phyloP scores from a whole-genome alignment of 2,113 vertebrate genomes.

The Microtus pennsylvanicus region DNA sequence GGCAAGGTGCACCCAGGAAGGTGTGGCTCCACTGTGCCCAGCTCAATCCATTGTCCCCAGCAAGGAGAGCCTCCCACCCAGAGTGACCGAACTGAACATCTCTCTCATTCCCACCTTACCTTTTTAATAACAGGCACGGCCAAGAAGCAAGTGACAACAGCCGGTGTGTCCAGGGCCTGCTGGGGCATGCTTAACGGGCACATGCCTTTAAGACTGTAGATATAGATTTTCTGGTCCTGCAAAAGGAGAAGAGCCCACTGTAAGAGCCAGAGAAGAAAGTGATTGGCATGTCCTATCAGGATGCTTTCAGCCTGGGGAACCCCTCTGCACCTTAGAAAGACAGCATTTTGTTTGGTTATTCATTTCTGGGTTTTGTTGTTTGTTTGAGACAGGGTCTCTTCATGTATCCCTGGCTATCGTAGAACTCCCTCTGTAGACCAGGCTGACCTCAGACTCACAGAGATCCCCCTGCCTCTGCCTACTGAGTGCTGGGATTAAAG shows the following conservation, averaged over 20 bases:
- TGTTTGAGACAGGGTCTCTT: neutral
- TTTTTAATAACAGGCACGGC: slow-evolving; percentile 91
- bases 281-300: neutral
- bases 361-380: neutral
- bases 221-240: slow-evolving; percentile 96
- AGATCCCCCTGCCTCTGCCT: neutral
- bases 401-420: neutral
- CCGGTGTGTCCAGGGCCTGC: slow-evolving; percentile 92
- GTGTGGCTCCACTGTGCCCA: neutral
- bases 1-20: neutral
- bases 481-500: neutral
- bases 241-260: neutral
- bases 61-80: too few species aligned
- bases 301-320: accelerated
- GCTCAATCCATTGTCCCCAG: neutral
- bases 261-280: neutral
- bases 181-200: slow-evolving; percentile 94
- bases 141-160: slow-evolving; percentile 94
- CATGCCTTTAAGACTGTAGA: slow-evolving; percentile 97
- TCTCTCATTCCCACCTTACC: slow-evolving; percentile 84
- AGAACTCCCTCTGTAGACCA: neutral
- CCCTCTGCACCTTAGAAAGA: neutral
- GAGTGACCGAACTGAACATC: accelerated
- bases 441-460: neutral
- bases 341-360: neutral